These are phyloP conservation scores for Pithys albifrons DNA, from an alignment of 2,113 vertebrate species.

Conservation along the genomic window DNA sequence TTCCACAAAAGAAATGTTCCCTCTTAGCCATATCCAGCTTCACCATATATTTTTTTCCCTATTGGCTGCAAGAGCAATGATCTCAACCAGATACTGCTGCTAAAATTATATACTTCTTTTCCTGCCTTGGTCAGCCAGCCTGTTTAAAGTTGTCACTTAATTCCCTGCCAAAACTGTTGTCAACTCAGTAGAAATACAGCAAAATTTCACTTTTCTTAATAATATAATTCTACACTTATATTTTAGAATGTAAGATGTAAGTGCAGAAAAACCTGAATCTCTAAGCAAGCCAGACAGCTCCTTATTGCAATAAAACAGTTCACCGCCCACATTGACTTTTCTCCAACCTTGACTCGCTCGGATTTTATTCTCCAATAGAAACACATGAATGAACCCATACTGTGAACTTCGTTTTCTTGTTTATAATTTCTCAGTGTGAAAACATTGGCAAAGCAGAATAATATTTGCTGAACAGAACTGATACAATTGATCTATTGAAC, in stretches of 20 bases:
- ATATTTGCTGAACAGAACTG: background rate
- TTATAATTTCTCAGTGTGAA: background rate
- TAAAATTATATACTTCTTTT: conserved; percentile 50
- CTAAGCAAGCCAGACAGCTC: background rate
- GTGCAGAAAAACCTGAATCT: background rate
- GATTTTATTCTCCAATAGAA: background rate
- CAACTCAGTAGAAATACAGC: conserved; percentile 7
- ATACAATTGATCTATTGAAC: background rate
- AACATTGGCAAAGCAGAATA: background rate
- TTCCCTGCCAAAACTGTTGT: conserved; percentile 31
- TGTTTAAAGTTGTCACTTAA: conserved; percentile 50
- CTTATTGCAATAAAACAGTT: background rate
- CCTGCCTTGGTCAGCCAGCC: conserved; percentile 36
- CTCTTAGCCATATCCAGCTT: background rate
- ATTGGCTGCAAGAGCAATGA: conserved; percentile 28
- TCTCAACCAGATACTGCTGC: conserved; percentile 42
- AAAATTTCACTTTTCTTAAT: conserved; percentile 4
- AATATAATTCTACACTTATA: background rate
- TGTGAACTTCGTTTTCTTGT: background rate
- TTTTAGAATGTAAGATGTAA: background rate
- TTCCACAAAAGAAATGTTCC: conserved; percentile 2
- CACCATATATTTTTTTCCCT: background rate
- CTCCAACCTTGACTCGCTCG: background rate
- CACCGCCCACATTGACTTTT: background rate
- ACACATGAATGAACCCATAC: background rate